Base-by-base conservation (phyloP, 2,888 invertebrate species). In the Coelinius sp. region DNA sequence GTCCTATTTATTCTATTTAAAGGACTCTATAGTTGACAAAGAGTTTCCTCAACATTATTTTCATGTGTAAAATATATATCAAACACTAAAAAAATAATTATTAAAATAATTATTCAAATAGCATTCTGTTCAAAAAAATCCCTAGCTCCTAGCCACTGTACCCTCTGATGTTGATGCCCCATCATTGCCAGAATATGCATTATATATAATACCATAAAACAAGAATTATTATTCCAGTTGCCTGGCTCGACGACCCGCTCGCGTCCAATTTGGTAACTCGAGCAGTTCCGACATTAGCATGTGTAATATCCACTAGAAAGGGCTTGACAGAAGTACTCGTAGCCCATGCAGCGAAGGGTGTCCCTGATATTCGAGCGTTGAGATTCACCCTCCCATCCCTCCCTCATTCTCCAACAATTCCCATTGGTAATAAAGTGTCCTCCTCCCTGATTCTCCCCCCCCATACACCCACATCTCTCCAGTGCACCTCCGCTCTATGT, bases 351-450 rank as follows among this genome's bases (percentile, higher is more conserved):
- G 44, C n/a, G 2, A 20, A n/a, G n/a, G n/a, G n/a, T n/a, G 20
- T 17, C 20, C 7, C 27, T 38, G 31, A 44, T 56, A 46, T 53
- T 59, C 24, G 20, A 24, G n/a, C 10, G 12, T 24, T n/a, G 27
- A 22, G 46, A 35, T 69, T 31, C 49, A 31, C 44, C 25, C 53
- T 25, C 24, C 12, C 24, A 25, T 4, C 22, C 35, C 12, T 41
- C 52, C 41, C 20, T 10, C 66, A 62, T 70, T 64, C 71, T 79
- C n/a, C n/a, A n/a, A n/a, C n/a, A n/a, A 82, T 80, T 81, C 80
- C 79, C 82, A 79, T 81, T 77, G 81, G 81, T 78, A 81, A 83
- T 82, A 79, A 81, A 82, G 80, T 79, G 78, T 81, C 76, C 75
- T 76, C 73, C 74, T 76, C 59, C 20, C 59, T 38, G 63, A 63